Evolutionary conservation across 2,113 vertebrate species (phyloP), one percentile per base, ranked within the genome.

Genomic region (Dicaeum eximium): DNA sequence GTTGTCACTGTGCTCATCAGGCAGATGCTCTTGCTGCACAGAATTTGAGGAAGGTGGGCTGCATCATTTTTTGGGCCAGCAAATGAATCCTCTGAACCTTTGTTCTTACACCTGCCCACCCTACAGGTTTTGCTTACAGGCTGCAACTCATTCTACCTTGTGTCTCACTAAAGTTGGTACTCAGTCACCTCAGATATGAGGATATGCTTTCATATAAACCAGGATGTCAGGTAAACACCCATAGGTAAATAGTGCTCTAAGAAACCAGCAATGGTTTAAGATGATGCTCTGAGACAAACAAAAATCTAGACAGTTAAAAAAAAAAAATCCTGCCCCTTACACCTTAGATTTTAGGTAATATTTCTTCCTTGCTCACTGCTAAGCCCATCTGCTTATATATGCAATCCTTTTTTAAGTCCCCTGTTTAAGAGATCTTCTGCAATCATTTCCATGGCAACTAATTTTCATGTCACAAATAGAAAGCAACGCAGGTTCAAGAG

Each of bases 381-480:
- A 87, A 89, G 48, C 37, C 69, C 56, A 92, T 74, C 86, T 91
- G 53, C 33, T 69, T 83, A 38, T 15, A 60, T 6, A 86, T 31
- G 25, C 21, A 40, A 66, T 42, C 38, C 45, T 78, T 79, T 79
- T 66, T 88, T 42, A 5, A 6, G 8, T 37, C 40, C 33, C 21
- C 21, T 33, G 10, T 61, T 91, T 56, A 90, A 72, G 40, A 90
- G 33, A 67, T 79, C 33, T 42, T 67, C 75, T 58, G 89, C 78
- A 90, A 37, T 92, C 75, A 95, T 96, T 94, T 91, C 96, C 94
- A 96, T 97, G 82, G 88, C 62, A 96, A 97, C 93, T 94, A 82
- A 93, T 93, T 88, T 86, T 83, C 86, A 80, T 94, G 94, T 93
- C 93, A 86, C 60, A 94, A 88, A 88, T 56, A 95, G 83, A 94